phyloP scores from a whole-genome alignment of 1,140 invertebrate species.

The Bilobella aurantiaca region DNA sequence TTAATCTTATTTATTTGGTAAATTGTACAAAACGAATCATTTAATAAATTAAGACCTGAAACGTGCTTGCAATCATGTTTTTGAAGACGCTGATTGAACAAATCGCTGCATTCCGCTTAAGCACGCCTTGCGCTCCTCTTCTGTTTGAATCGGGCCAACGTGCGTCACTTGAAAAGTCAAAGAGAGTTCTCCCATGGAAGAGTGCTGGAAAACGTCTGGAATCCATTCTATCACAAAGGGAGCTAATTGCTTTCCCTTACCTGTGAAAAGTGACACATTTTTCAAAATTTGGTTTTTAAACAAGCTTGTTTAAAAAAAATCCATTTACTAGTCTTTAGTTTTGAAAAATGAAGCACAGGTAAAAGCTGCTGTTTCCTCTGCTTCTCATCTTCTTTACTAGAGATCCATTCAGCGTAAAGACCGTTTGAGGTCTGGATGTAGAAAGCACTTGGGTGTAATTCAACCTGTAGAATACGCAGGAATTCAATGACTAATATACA shows the following conservation, averaged over 20 bases:
- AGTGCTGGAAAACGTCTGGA: constrained; percentile 58
- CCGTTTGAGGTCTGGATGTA: constrained; percentile 58
- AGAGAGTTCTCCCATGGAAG: constrained; percentile 55
- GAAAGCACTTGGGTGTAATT: constrained; percentile 53
- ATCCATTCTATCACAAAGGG: constrained; percentile 68
- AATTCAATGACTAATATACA: neutral
- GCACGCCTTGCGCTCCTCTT: neutral
- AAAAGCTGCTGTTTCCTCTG: constrained; percentile 45
- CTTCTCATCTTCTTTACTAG: constrained; percentile 41
- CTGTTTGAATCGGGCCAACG: constrained; percentile 13
- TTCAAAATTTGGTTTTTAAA: too few relatives aligned
- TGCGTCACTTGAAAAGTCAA: constrained; percentile 58
- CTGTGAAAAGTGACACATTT: too few relatives aligned
- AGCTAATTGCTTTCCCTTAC: constrained; percentile 53
- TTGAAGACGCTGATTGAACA: too few relatives aligned
- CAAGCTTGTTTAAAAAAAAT: constrained; percentile 12
- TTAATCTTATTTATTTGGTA: too few relatives aligned
- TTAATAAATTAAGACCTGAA: too few relatives aligned
- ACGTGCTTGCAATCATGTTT: too few relatives aligned
- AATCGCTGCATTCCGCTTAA: neutral
- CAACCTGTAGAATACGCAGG: constrained; percentile 43
- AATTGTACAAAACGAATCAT: too few relatives aligned
- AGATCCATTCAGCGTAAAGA: constrained; percentile 51
- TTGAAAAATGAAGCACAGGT: constrained; percentile 57
- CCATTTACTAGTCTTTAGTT: constrained; percentile 57